Evolutionary conservation across 2,797 vertebrate genomes (phyloP), one percentile per base, ranked within the genome.

Genomic region (Mallotus villosus): DNA sequence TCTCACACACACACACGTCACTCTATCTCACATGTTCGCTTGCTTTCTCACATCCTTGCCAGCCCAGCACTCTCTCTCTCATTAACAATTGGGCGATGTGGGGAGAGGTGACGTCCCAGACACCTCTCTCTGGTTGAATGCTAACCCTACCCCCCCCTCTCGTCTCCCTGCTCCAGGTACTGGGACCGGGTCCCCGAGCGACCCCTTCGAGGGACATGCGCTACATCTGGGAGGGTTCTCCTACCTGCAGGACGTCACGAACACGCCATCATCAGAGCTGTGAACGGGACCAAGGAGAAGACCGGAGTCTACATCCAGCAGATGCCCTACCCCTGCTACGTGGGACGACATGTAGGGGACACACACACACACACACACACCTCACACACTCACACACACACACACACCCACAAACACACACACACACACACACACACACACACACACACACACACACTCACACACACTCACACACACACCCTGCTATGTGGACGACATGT

Each of bases 261-360:
- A 61, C 97, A 98, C 2, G 96, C 96, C 0, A 96, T 99, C 87
- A 97, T 98, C 82, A 91, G 96, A 70, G 94, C 95, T 4, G 77
- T 97, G 80, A 98, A 98, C 98, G 0, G 97, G 97, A 91, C 83
- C 0, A 94, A 95, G 82, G 95, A 96, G 87, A 97, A 89, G 83
- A 98, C 94, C 0, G 97, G 97, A 0, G 90, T 99, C 80, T 99
- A 98, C 69, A 90, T 99, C 73, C 98, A 99, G 81, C 98, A 99
- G 92, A 99, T 99, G 97, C 98, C 98, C 0, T 99, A 99, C 71
- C 98, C 98, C 0, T 99, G 98, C 85, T 99, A 97, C 0, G 97
- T 99, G 0, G 0, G 98, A 99, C 79, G 98, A 99, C 82, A 94
- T 98, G 98, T 99, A 27, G 21, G 57, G 11, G 2, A 6, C 9